Conservation (phyloP, 2,888 invertebrate genomes). For the Plebejus argus region DNA sequence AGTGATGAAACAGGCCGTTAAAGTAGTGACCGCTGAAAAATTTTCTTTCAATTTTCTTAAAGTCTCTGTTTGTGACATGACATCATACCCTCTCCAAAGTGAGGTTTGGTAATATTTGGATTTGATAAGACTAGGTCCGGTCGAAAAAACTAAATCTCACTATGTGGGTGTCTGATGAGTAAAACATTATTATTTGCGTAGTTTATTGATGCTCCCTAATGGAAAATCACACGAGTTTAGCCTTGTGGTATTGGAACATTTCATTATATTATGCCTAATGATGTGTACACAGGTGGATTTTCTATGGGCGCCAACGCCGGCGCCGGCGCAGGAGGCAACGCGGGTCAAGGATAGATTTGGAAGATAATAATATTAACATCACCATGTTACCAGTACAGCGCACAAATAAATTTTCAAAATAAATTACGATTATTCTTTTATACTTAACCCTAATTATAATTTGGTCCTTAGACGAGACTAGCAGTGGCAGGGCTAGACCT, state of each 20-base stretch:
- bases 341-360: background rate
- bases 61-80: too few species aligned
- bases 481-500: too few species aligned
- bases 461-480: too few species aligned
- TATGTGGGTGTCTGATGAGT: too few species aligned
- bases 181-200: background rate
- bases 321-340: background rate
- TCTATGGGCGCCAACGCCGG: conserved; percentile 8
- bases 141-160: too few species aligned
- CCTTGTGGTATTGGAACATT: background rate
- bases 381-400: background rate
- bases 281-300: conserved; percentile 19
- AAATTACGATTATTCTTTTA: background rate
- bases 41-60: too few species aligned
- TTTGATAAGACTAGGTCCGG: too few species aligned
- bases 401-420: background rate
- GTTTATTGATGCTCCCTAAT: background rate
- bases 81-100: too few species aligned
- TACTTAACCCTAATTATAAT: too few species aligned
- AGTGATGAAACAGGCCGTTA: too few species aligned
- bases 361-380: background rate
- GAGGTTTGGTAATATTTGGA: too few species aligned
- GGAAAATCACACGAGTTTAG: background rate
- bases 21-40: too few species aligned
- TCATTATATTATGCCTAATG: background rate